Evolutionary conservation across 2,113 vertebrate species (phyloP).

Genomic region (Otocyon megalotis): DNA sequence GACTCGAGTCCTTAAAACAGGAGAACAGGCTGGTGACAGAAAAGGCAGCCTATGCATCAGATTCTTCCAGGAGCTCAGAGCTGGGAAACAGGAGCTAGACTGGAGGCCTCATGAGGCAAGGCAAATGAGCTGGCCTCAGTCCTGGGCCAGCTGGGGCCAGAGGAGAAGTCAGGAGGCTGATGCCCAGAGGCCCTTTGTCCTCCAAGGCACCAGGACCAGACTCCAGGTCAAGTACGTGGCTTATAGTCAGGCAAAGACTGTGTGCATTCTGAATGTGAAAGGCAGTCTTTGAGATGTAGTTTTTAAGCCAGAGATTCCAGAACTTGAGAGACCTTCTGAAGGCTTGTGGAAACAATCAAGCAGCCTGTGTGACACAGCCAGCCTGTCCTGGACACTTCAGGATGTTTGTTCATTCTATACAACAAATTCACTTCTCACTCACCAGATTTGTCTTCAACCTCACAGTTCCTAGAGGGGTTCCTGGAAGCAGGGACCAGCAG

Average conservation of each 20-base stretch:
- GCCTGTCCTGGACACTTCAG: neutral
- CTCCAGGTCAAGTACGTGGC: neutral
- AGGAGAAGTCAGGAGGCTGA: neutral
- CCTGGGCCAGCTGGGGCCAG: neutral
- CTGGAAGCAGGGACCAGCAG: neutral
- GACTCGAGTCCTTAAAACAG: neutral
- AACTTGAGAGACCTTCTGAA: neutral
- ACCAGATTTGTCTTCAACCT: slow-evolving; percentile 17
- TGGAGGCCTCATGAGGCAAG: neutral
- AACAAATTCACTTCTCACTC: neutral
- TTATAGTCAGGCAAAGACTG: neutral
- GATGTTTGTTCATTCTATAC: neutral
- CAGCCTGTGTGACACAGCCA: neutral
- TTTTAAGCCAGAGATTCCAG: neutral
- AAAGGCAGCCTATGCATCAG: neutral
- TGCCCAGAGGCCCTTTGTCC: neutral
- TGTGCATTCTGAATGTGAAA: neutral
- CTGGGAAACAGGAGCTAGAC: neutral
- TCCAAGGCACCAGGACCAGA: neutral
- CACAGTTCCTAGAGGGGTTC: neutral
- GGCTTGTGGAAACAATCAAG: neutral
- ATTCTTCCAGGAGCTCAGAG: neutral
- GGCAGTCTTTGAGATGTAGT: neutral
- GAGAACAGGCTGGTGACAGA: neutral
- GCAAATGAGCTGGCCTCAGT: neutral